A percentile compares a stretch with the other conserved stretches of the same genome.
Evolutionary conservation across 2,113 vertebrate genomes (phyloP).

Genomic region (Trematomus loennbergii): DNA sequence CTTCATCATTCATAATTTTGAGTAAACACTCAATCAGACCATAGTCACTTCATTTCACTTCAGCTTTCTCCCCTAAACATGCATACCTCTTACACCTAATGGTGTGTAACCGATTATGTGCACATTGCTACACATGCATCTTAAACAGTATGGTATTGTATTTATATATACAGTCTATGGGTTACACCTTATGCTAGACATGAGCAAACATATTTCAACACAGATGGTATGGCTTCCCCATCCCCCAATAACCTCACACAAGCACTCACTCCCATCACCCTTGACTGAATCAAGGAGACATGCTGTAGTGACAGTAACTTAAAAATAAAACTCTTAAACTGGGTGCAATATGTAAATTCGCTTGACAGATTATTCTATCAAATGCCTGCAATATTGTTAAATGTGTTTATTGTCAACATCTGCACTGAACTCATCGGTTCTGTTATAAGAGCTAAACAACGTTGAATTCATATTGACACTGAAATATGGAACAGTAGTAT

Average conservation of each 20-base stretch:
- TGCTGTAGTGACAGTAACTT: slow-evolving; percentile 33
- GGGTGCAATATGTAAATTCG: slow-evolving; percentile 18
- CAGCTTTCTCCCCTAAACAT: slow-evolving; percentile 11
- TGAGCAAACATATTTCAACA: slow-evolving; percentile 62
- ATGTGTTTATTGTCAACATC: slow-evolving; percentile 33
- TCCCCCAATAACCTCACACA: slow-evolving; percentile 51
- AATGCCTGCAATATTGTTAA: slow-evolving; percentile 16
- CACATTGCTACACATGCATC: slow-evolving; percentile 51
- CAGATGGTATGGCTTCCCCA: slow-evolving; percentile 61
- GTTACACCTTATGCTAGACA: slow-evolving; percentile 61
- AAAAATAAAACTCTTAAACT: slow-evolving; percentile 38
- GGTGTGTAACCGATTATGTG: slow-evolving; percentile 58
- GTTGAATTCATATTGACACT: slow-evolving; percentile 33
- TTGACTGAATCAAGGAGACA: slow-evolving; percentile 54
- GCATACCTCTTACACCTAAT: slow-evolving; percentile 50
- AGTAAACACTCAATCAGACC: slow-evolving; percentile 20
- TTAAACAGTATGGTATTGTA: slow-evolving; percentile 43
- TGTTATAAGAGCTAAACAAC: slow-evolving; percentile 6
- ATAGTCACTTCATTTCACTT: slow-evolving; percentile 37
- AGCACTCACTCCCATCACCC: slow-evolving; percentile 55
- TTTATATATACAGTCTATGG: too few species aligned
- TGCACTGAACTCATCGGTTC: background rate
- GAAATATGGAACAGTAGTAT: slow-evolving; percentile 12
- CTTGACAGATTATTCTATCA: slow-evolving; percentile 12
- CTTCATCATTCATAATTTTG: slow-evolving; percentile 27